A percentile compares a stretch with the other conserved stretches of the same genome.
phyloP scores from a whole-genome alignment of 2,888 invertebrate genomes.

The Sicus ferrugineus region DNA sequence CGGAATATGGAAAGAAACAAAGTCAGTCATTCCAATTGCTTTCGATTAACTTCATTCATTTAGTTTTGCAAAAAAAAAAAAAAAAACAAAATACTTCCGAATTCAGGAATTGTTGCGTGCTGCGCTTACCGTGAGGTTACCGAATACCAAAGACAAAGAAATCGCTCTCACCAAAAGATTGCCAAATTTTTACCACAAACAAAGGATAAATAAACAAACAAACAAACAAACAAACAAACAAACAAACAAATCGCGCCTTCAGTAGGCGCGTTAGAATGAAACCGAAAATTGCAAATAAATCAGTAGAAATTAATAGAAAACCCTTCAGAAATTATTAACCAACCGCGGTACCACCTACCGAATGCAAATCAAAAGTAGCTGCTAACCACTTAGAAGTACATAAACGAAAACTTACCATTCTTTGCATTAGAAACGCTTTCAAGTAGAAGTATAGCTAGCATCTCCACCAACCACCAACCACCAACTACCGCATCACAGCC shows the following conservation, averaged over 20 bases:
- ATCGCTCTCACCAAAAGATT: neutral
- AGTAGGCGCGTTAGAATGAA: slow-evolving; percentile 9
- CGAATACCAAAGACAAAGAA: too few relatives aligned
- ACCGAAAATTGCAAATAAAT: slow-evolving; percentile 5
- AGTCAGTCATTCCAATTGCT: too few relatives aligned
- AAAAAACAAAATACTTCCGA: too few relatives aligned
- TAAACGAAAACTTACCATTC: slow-evolving; percentile 17
- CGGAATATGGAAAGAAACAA: too few relatives aligned
- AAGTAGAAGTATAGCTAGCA: too few relatives aligned
- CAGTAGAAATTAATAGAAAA: neutral
- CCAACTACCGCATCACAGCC: neutral
- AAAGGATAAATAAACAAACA: neutral
- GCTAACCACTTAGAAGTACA: slow-evolving; percentile 18
- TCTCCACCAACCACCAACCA: slow-evolving; percentile 3
- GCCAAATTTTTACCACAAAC: slow-evolving; percentile 26
- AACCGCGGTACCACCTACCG: neutral
- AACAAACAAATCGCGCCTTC: neutral
- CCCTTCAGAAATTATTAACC: slow-evolving; percentile 1
- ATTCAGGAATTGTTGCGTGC: too few relatives aligned
- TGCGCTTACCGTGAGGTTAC: too few relatives aligned
- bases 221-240: neutral
- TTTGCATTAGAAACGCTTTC: neutral
- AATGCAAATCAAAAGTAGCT: slow-evolving; percentile 23
- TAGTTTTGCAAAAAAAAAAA: too few relatives aligned
- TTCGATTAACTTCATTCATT: too few relatives aligned